Conservation (phyloP, 2,113 vertebrate species). For the Motacilla tschutschensis region DNA sequence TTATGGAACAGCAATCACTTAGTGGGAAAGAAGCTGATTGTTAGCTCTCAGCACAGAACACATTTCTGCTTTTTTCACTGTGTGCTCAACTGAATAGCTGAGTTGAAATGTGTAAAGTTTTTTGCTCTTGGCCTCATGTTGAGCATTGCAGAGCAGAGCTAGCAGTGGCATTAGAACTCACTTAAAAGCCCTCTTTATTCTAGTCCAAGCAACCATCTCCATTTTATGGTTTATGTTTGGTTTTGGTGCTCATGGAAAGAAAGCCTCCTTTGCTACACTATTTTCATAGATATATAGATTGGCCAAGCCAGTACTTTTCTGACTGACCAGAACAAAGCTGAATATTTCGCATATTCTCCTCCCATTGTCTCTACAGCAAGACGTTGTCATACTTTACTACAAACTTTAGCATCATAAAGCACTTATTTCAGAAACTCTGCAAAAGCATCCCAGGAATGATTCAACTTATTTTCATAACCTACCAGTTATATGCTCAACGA, state of each 20-base stretch:
- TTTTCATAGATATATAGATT: neutral
- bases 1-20: neutral
- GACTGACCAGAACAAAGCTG: neutral
- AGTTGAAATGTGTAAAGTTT: neutral
- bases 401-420: neutral
- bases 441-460: neutral
- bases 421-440: neutral
- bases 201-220: neutral
- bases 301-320: rapidly evolving
- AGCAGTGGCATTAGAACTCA: neutral
- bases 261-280: neutral
- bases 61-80: rapidly evolving
- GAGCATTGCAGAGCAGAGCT: neutral
- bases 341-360: neutral
- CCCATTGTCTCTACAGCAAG: neutral
- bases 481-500: neutral
- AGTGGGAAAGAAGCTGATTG: neutral
- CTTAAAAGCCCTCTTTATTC: neutral
- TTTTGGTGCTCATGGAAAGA: neutral
- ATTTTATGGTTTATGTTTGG: neutral
- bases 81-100: neutral
- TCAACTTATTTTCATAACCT: neutral
- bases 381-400: neutral
- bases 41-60: neutral
- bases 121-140: neutral